A percentile compares a stretch with the other conserved stretches of the same genome.
These are phyloP conservation scores for Galaxias olidus DNA, from an alignment of 2,797 vertebrate genomes.

Conservation along the genomic window DNA sequence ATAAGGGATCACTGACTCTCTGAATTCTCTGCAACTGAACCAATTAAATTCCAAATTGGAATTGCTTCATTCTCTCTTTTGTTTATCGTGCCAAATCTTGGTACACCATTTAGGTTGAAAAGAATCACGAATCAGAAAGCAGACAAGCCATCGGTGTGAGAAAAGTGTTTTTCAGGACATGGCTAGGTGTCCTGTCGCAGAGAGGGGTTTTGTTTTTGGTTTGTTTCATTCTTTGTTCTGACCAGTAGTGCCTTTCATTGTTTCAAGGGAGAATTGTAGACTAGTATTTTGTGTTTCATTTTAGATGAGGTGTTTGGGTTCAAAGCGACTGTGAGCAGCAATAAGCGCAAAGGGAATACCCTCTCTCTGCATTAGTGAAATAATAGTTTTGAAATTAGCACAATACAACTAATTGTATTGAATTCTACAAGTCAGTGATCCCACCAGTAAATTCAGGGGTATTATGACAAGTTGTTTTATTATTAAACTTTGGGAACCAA, in stretches of 20 bases:
- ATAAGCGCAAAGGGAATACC: conserved; percentile 79
- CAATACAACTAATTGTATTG: conserved; percentile 85
- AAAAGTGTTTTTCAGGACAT: conserved; percentile 56
- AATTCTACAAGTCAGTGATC: conserved; percentile 97
- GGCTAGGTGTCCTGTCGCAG: conserved; percentile 72
- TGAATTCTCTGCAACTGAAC: conserved; percentile 95
- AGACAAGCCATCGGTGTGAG: conserved; percentile 62
- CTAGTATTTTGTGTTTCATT: conserved; percentile 66
- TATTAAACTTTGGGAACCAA: conserved; percentile 80
- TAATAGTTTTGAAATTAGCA: conserved; percentile 80
- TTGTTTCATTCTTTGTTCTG: conserved; percentile 81
- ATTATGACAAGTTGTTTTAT: conserved; percentile 64
- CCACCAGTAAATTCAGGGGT: conserved; percentile 89
- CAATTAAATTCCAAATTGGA: conserved; percentile 99
- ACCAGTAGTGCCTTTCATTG: conserved; percentile 99
- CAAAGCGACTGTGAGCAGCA: conserved; percentile 84
- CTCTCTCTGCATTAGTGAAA: conserved; percentile 74
- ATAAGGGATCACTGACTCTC: conserved; percentile 88
- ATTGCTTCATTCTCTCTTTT: conserved; percentile 95
- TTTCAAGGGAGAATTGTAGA: conserved; percentile 88
- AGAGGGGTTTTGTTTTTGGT: conserved; percentile 59
- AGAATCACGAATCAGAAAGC: conserved; percentile 72
- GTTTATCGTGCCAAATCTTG: conserved; percentile 97
- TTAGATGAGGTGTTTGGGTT: conserved; percentile 65
- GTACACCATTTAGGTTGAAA: conserved; percentile 87